phyloP scores from a whole-genome alignment of 2,888 invertebrate genomes.

The Ophioninae sp. region DNA sequence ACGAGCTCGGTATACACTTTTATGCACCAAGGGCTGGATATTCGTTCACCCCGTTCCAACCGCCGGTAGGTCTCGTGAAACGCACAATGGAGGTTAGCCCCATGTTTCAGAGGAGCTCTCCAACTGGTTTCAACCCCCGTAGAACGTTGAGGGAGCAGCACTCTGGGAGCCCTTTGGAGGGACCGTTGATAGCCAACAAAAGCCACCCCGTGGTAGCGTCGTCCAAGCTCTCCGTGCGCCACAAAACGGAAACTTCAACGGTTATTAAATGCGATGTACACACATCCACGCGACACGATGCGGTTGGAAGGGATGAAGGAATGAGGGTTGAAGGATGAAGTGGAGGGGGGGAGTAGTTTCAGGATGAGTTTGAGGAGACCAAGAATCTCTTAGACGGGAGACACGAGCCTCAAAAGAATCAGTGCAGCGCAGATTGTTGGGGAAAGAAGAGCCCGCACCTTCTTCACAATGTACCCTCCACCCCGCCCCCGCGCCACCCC shows the following conservation, averaged over 20 bases:
- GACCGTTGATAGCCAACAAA: conserved; percentile 63
- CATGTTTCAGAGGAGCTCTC: conserved; percentile 27
- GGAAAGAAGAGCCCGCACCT: conserved; percentile 2
- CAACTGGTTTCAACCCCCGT: not conserved
- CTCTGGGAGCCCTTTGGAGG: conserved; percentile 11
- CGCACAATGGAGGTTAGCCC: conserved; percentile 40
- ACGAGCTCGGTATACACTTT: conserved; percentile 12
- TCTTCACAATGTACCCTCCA: conserved; percentile 35
- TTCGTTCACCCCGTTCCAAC: not conserved
- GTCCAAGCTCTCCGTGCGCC: conserved; percentile 26
- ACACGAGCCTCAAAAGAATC: conserved; percentile 60
- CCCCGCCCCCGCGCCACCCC: too few species aligned
- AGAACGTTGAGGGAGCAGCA: conserved; percentile 35
- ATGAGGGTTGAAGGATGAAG: too few species aligned
- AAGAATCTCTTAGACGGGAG: conserved; percentile 41
- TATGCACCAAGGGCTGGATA: not conserved
- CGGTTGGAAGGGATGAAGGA: not conserved
- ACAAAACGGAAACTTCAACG: conserved; percentile 67
- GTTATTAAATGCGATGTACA: conserved; percentile 65
- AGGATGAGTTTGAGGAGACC: conserved; percentile 17
- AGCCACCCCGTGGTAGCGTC: conserved; percentile 43
- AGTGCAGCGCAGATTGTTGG: conserved; percentile 34
- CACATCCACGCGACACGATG: conserved; percentile 5
- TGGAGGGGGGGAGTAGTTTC: not conserved
- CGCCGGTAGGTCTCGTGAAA: conserved; percentile 41